phyloP scores from a whole-genome alignment of 2,888 invertebrate species.

The Psylliodes chrysocephalus region DNA sequence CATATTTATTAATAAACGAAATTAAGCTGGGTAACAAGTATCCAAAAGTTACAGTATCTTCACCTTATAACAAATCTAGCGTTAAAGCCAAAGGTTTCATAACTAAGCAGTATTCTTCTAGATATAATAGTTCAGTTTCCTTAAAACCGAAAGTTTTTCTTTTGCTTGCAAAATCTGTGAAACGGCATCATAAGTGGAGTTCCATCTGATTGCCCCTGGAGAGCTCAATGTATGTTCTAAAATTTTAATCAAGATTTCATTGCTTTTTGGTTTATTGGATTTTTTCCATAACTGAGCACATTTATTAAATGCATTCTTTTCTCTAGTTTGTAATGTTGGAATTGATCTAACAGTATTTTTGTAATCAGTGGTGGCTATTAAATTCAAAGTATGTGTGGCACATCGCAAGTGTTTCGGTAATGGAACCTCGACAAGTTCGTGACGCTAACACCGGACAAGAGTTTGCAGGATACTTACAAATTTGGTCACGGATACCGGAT shows the following conservation, averaged over 20 bases:
- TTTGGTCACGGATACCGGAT: no score
- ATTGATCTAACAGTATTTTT: slow-evolving; percentile 35
- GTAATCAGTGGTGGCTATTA: slow-evolving; percentile 36
- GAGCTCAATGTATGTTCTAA: slow-evolving; percentile 36
- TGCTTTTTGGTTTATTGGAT: slow-evolving; percentile 33
- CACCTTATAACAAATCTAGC: slow-evolving; percentile 13
- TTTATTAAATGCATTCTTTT: slow-evolving; percentile 31
- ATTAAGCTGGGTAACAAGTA: slow-evolving; percentile 15
- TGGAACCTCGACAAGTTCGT: no score
- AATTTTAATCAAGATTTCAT: slow-evolving; percentile 31
- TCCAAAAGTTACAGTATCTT: slow-evolving; percentile 15
- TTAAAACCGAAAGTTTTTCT: no score
- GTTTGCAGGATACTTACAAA: no score
- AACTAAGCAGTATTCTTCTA: slow-evolving; percentile 20
- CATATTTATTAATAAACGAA: slow-evolving; percentile 10
- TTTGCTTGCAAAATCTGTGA: slow-evolving; percentile 35
- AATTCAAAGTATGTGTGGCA: slow-evolving; percentile 39
- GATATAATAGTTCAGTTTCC: slow-evolving; percentile 15
- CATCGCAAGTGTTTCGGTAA: no score
- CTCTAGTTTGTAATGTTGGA: slow-evolving; percentile 21
- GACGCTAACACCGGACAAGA: no score
- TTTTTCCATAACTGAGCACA: slow-evolving; percentile 37
- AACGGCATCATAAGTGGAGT: slow-evolving; percentile 35
- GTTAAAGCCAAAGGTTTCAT: slow-evolving; percentile 14
- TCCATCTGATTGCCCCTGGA: slow-evolving; percentile 37